phyloP scores from a whole-genome alignment of 2,888 invertebrate genomes.

The Podotricha telesiphe region DNA sequence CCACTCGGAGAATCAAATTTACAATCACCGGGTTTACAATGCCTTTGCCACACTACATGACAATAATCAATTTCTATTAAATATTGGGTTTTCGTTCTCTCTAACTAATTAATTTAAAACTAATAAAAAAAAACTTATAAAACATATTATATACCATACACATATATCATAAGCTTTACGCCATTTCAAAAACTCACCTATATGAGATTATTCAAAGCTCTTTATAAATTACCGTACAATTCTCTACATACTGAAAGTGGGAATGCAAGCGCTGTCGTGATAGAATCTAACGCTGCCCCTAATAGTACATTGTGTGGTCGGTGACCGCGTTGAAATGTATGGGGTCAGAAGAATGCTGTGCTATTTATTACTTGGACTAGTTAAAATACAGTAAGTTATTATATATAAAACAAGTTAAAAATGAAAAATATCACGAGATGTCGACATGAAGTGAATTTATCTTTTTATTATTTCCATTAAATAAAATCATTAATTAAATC shows the following conservation, averaged over 20 bases:
- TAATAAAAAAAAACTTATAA: no score
- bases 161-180: not conserved
- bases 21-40: no score
- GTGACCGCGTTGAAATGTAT: constrained; percentile 22
- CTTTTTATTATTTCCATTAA: not conserved
- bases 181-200: not conserved
- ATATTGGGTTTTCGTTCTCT: no score
- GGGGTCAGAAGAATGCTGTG: not conserved
- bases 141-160: not conserved
- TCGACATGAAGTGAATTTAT: not conserved
- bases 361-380: not conserved
- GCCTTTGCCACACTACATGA: no score
- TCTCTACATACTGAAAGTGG: not conserved
- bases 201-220: not conserved
- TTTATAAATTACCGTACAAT: constrained; percentile 2
- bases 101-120: no score
- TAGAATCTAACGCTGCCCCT: constrained; percentile 18
- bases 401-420: not conserved
- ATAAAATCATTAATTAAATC: not conserved
- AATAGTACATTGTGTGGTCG: constrained; percentile 23
- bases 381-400: not conserved
- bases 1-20: no score
- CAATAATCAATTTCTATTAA: no score
- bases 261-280: constrained; percentile 25
- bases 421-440: not conserved